Conservation (phyloP, 1,140 invertebrate genomes). For the Adelges cooleyi region DNA sequence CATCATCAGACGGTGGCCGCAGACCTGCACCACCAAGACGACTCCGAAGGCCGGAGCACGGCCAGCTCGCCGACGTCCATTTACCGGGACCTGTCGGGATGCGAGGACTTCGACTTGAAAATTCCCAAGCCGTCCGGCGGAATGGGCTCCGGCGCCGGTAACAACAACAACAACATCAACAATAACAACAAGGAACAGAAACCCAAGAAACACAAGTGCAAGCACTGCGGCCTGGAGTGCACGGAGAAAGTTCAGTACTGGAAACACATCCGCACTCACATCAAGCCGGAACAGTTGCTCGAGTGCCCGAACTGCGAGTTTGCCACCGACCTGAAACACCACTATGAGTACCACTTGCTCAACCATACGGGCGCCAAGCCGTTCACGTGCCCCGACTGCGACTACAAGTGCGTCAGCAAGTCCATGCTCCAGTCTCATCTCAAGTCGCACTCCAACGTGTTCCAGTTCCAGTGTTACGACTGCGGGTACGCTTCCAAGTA, state of each 20-base stretch:
- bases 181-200: conserved; percentile 19
- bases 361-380: conserved; percentile 95
- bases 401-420: conserved; percentile 93
- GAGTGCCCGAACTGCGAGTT: conserved; percentile 88
- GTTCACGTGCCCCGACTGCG: conserved; percentile 86
- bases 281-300: conserved; percentile 83
- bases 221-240: conserved; percentile 75
- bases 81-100: conserved; percentile 9
- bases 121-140: not conserved
- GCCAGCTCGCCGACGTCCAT: conserved; percentile 13
- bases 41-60: conserved; percentile 8
- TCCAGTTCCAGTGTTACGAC: conserved; percentile 88
- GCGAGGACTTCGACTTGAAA: conserved; percentile 14
- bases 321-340: conserved; percentile 98
- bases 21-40: not conserved
- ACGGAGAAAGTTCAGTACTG: conserved; percentile 86
- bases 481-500: conserved; percentile 98
- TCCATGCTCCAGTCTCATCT: conserved; percentile 98
- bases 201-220: conserved; percentile 48
- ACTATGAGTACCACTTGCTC: conserved; percentile 90
- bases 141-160: not conserved
- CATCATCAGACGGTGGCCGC: not conserved
- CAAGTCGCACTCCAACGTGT: conserved; percentile 94
- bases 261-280: conserved; percentile 79
- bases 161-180: not conserved